These are phyloP conservation scores for Agrochola macilenta DNA, from an alignment of 2,888 invertebrate genomes.

Conservation along the genomic window DNA sequence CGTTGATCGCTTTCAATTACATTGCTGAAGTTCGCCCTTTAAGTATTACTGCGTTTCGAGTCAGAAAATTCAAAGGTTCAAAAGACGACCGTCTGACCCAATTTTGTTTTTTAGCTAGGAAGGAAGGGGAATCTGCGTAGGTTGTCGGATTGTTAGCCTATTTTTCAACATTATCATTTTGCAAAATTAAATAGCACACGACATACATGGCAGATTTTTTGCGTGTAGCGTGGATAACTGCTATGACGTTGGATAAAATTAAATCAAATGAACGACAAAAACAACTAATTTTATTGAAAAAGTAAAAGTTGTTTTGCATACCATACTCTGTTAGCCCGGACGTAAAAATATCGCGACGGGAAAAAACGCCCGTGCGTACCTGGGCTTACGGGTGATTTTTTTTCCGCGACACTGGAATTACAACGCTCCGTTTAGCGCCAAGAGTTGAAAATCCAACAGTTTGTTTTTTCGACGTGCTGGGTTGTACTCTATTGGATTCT, in stretches of 20 bases:
- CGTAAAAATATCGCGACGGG: no score
- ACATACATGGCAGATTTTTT: background rate
- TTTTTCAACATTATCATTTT: background rate
- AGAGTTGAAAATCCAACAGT: background rate
- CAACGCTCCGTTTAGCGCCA: background rate
- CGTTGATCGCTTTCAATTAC: background rate
- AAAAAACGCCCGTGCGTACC: no score
- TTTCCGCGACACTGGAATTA: background rate
- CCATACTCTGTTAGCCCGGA: no score
- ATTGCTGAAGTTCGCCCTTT: background rate
- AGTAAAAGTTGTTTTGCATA: background rate
- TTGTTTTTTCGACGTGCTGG: no score
- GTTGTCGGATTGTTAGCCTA: background rate
- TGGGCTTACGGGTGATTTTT: background rate
- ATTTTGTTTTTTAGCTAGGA: background rate
- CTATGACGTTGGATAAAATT: background rate
- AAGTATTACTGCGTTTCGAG: background rate
- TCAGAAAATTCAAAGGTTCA: background rate
- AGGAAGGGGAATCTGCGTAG: background rate
- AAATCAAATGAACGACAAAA: background rate
- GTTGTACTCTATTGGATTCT: no score
- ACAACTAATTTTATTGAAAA: no score
- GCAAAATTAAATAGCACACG: no score
- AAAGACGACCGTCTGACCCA: background rate
- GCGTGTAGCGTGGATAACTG: background rate